phyloP scores from a whole-genome alignment of 2,888 invertebrate species.

The Suillia variegata region DNA sequence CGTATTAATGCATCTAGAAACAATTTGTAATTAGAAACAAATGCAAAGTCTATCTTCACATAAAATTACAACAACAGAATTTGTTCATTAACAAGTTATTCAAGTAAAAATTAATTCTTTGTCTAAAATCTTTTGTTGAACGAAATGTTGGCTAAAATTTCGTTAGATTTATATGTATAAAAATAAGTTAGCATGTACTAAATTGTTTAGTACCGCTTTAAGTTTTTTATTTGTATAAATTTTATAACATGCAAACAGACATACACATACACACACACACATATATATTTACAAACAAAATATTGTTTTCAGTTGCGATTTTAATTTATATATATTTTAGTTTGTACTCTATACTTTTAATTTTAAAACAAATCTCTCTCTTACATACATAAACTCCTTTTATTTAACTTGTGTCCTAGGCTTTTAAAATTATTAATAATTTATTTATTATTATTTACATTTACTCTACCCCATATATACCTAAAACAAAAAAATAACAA shows the following conservation, averaged over 20 bases:
- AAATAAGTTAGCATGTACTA: constrained; percentile 7
- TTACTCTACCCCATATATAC: background rate
- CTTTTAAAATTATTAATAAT: background rate
- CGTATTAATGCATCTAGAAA: no score
- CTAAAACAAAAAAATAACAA: background rate
- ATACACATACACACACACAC: background rate
- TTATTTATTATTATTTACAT: constrained; percentile 3
- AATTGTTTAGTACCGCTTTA: constrained; percentile 5
- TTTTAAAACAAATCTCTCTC: background rate
- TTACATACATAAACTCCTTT: background rate
- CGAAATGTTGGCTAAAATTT: no score
- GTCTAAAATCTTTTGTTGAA: no score
- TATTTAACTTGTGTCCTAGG: no score
- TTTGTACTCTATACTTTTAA: background rate
- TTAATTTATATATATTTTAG: constrained; percentile 2
- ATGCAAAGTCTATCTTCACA: no score
- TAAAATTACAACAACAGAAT: no score
- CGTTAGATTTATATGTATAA: no score
- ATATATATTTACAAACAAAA: background rate
- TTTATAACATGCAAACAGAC: background rate
- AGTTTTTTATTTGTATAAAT: background rate
- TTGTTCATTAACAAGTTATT: no score
- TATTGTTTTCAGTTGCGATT: constrained; percentile 9
- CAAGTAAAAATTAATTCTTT: no score
- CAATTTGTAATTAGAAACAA: no score